Conservation (phyloP, 2,888 invertebrate species). For the Callyntrura guangdongensis region DNA sequence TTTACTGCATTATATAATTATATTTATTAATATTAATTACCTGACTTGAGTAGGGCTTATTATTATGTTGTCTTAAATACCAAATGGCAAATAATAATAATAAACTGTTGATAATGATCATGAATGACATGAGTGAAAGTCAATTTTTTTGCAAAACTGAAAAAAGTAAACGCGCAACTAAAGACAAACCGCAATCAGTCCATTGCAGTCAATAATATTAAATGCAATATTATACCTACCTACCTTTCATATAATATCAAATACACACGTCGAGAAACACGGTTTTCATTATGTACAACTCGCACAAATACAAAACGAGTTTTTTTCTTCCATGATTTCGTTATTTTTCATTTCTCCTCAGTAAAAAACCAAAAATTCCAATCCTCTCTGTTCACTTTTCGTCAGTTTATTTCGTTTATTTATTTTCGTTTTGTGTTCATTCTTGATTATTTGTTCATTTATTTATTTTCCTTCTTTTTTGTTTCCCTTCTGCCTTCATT, state of each 20-base stretch:
- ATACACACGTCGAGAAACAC: constrained; percentile 42
- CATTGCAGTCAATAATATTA: not conserved
- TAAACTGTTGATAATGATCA: constrained; percentile 37
- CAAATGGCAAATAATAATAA: constrained; percentile 12
- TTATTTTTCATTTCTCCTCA: constrained; percentile 66
- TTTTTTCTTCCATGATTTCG: constrained; percentile 18
- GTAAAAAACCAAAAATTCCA: constrained; percentile 15
- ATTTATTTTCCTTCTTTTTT: constrained; percentile 38
- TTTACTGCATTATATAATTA: constrained; percentile 10
- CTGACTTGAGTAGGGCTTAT: constrained; percentile 29
- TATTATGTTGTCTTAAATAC: constrained; percentile 33
- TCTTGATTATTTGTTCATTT: constrained; percentile 5
- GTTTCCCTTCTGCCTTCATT: constrained; percentile 39
- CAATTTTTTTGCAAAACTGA: constrained; percentile 1
- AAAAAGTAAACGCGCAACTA: not conserved
- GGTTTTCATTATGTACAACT: constrained; percentile 67
- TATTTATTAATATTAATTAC: constrained; percentile 5
- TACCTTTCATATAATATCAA: not conserved
- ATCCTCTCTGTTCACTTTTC: not conserved
- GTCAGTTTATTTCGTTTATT: constrained; percentile 27
- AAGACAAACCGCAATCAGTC: not conserved
- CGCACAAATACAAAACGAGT: constrained; percentile 81
- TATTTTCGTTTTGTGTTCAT: constrained; percentile 59
- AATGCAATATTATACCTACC: not conserved
- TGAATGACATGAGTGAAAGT: constrained; percentile 24